phyloP scores from a whole-genome alignment of 1,140 invertebrate genomes.

The Listronotus oregonensis region DNA sequence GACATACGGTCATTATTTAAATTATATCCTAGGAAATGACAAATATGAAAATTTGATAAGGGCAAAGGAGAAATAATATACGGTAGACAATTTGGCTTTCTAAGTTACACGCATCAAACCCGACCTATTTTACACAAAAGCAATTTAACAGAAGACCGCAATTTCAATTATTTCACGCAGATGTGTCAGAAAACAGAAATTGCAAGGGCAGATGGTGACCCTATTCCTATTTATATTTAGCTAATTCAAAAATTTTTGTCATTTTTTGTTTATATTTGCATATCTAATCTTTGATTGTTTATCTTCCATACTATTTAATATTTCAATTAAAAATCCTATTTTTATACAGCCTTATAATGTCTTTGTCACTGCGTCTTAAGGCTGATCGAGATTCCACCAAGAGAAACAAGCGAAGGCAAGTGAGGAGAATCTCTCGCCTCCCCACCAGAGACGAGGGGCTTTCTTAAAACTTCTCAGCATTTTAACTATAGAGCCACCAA shows the following conservation, averaged over 20 bases:
- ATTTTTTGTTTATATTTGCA: constrained; percentile 44
- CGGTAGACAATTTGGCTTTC: constrained; percentile 4
- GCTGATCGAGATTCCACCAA: no score
- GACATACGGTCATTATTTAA: constrained; percentile 13
- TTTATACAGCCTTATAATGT: no score
- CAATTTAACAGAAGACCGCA: constrained; percentile 26
- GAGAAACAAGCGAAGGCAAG: no score
- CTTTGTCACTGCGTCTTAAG: no score
- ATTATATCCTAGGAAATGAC: constrained; percentile 19
- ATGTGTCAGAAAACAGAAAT: constrained; percentile 20
- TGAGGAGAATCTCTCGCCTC: no score
- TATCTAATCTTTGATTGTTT: no score
- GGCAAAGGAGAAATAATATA: constrained; percentile 24
- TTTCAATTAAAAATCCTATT: no score
- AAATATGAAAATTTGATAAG: constrained; percentile 31
- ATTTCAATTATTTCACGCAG: constrained; percentile 31
- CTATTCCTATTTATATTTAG: neutral
- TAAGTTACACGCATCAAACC: constrained; percentile 26
- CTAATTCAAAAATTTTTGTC: neutral
- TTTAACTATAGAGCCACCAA: no score
- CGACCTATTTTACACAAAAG: constrained; percentile 30
- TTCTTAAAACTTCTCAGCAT: no score
- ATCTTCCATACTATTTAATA: no score
- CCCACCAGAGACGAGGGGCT: no score
- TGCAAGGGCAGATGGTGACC: no score